Conservation (phyloP, 23 tunicate species). For the Corella eumyota region DNA sequence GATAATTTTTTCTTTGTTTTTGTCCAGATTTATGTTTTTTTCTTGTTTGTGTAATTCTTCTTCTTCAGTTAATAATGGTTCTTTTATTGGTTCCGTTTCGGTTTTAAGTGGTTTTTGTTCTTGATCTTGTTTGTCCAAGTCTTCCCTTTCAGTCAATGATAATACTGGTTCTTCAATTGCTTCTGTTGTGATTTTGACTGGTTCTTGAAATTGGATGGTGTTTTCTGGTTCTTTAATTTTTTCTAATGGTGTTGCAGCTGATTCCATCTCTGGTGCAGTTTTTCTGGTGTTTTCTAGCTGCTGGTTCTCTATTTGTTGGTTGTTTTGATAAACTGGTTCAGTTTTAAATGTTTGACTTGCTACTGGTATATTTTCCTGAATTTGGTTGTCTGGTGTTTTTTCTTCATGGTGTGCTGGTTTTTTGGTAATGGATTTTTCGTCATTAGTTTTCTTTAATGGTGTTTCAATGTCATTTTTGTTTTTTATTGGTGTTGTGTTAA, state of each 20-base stretch:
- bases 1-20: too few relatives aligned
- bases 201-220: background rate
- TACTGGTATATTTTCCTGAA: too few relatives aligned
- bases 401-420: background rate
- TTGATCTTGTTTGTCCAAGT: background rate
- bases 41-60: too few relatives aligned
- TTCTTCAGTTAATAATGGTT: background rate
- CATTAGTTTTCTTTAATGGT: background rate
- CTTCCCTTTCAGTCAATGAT: background rate
- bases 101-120: background rate
- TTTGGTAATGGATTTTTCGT: background rate
- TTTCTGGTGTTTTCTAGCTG: too few relatives aligned
- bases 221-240: background rate
- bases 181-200: conserved; percentile 2
- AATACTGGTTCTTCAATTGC: background rate
- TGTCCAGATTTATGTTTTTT: too few relatives aligned
- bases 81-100: background rate
- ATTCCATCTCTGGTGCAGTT: too few relatives aligned
- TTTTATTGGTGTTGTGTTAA: too few relatives aligned
- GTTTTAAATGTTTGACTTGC: too few relatives aligned
- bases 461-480: background rate
- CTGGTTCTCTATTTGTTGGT: too few relatives aligned
- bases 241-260: background rate
- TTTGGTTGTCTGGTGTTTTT: background rate
- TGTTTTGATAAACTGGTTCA: too few relatives aligned